Percentiles rank a stretch among this genome's conserved stretches.
phyloP scores from a whole-genome alignment of 2,797 vertebrate species.

The Alcedo atthis region DNA sequence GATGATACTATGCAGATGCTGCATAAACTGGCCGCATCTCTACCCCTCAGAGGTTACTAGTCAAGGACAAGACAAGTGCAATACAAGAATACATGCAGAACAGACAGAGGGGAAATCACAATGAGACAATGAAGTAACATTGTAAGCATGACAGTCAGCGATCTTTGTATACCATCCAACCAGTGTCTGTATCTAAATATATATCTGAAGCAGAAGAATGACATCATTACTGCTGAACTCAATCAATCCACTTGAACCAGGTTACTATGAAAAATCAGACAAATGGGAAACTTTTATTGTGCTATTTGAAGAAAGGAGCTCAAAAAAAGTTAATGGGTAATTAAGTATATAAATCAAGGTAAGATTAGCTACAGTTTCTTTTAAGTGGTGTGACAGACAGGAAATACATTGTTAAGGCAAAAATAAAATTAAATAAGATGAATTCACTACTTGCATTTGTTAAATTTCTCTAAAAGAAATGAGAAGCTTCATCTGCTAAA shows the following conservation, averaged over 20 bases:
- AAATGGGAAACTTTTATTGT: background rate
- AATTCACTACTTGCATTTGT: background rate
- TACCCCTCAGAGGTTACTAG: slow-evolving; percentile 11
- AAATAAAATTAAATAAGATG: background rate
- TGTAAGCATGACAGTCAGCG: background rate
- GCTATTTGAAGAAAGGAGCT: background rate
- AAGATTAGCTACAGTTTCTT: background rate
- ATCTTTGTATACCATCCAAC: background rate
- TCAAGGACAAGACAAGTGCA: slow-evolving; percentile 46
- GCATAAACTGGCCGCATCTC: background rate
- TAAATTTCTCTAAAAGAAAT: background rate
- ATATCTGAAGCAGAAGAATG: background rate
- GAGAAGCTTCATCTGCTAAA: background rate
- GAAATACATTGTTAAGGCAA: background rate
- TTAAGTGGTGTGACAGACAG: background rate
- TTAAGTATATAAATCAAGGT: background rate
- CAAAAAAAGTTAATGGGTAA: background rate
- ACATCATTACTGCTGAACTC: background rate
- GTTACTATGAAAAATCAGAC: background rate
- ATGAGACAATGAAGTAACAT: slow-evolving; percentile 23
- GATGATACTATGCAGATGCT: background rate
- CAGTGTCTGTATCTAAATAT: background rate
- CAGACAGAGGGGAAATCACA: slow-evolving; percentile 9
- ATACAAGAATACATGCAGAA: slow-evolving; percentile 29
- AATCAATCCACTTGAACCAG: background rate